Conservation (phyloP, 2,888 invertebrate species). For the Drosophila recens region DNA sequence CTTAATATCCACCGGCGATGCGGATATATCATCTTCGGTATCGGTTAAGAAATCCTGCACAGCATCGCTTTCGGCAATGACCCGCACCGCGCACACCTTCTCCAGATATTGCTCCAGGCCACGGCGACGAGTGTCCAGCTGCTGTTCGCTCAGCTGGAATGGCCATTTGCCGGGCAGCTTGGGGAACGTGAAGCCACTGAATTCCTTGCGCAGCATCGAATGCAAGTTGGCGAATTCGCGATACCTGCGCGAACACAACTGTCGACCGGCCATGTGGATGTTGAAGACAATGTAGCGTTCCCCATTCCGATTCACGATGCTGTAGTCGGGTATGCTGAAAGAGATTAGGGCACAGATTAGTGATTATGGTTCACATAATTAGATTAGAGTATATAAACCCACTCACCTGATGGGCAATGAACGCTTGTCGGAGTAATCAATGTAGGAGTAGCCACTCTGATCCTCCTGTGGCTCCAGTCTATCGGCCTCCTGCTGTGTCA, state of each 20-base stretch:
- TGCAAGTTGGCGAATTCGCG: slow-evolving; percentile 97
- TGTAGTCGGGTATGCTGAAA: slow-evolving; percentile 96
- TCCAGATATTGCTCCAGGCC: slow-evolving; percentile 99
- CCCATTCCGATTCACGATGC: slow-evolving; percentile 93
- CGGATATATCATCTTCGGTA: slow-evolving; percentile 92
- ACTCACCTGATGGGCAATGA: slow-evolving; percentile 89
- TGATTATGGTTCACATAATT: not conserved
- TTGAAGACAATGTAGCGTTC: slow-evolving; percentile 98
- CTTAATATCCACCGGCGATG: slow-evolving; percentile 92
- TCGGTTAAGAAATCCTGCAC: slow-evolving; percentile 99
- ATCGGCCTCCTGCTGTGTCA: slow-evolving; percentile 96
- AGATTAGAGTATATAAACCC: not conserved
- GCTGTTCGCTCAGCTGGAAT: slow-evolving; percentile 98
- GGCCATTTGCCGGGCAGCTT: slow-evolving; percentile 99
- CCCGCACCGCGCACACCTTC: slow-evolving; percentile 98
- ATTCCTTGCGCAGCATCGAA: slow-evolving; percentile 95
- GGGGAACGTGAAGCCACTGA: slow-evolving; percentile 97
- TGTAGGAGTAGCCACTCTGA: slow-evolving; percentile 90
- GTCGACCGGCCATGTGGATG: slow-evolving; percentile 99
- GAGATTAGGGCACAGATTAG: not conserved
- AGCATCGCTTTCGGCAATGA: slow-evolving; percentile 98
- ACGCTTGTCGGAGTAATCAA: slow-evolving; percentile 98
- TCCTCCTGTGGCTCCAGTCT: slow-evolving; percentile 94
- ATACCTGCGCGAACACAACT: slow-evolving; percentile 97
- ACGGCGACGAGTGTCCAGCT: slow-evolving; percentile 96